A percentile compares a stretch with the other conserved stretches of the same genome.
These are phyloP conservation scores for Cyphomyrmex costatus DNA, from an alignment of 1,140 invertebrate species.

Conservation along the genomic window DNA sequence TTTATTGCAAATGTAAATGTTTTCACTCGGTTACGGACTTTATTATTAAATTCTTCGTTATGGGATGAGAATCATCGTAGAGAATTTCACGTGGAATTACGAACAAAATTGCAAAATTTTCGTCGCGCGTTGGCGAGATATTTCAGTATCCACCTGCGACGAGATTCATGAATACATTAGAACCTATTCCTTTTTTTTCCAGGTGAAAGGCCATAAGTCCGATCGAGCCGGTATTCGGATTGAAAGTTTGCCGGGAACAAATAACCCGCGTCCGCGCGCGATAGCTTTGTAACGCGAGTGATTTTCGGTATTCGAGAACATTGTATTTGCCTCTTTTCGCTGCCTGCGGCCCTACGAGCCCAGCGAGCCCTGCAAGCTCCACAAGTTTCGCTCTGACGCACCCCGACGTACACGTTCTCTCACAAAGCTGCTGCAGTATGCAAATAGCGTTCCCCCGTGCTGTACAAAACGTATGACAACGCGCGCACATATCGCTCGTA, in stretches of 20 bases:
- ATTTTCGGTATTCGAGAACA: slow-evolving; percentile 65
- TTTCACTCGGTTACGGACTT: slow-evolving; percentile 38
- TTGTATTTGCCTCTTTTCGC: slow-evolving; percentile 54
- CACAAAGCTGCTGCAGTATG: slow-evolving; percentile 48
- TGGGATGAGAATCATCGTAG: slow-evolving; percentile 17
- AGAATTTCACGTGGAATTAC: slow-evolving; percentile 30
- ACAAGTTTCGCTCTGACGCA: slow-evolving; percentile 1
- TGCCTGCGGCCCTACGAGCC: slow-evolving; percentile 51
- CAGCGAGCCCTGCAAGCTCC: slow-evolving; percentile 45
- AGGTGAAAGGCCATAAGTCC: slow-evolving; percentile 17
- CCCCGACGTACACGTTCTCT: slow-evolving; percentile 10
- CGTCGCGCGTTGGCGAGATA: background rate
- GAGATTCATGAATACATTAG: background rate
- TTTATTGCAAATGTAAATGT: slow-evolving; percentile 48
- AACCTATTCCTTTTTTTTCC: background rate
- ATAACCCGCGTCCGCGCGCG: slow-evolving; percentile 52
- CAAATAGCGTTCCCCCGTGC: slow-evolving; percentile 34
- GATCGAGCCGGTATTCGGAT: slow-evolving; percentile 21
- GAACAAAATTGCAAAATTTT: background rate
- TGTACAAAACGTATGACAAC: slow-evolving; percentile 13
- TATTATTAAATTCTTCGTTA: slow-evolving; percentile 53
- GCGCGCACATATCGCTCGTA: background rate
- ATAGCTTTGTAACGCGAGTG: slow-evolving; percentile 63
- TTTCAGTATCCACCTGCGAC: background rate
- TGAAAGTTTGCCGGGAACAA: slow-evolving; percentile 55